Conservation (phyloP, 2,113 vertebrate species). For the Cyphomyrus discorhynchus region DNA sequence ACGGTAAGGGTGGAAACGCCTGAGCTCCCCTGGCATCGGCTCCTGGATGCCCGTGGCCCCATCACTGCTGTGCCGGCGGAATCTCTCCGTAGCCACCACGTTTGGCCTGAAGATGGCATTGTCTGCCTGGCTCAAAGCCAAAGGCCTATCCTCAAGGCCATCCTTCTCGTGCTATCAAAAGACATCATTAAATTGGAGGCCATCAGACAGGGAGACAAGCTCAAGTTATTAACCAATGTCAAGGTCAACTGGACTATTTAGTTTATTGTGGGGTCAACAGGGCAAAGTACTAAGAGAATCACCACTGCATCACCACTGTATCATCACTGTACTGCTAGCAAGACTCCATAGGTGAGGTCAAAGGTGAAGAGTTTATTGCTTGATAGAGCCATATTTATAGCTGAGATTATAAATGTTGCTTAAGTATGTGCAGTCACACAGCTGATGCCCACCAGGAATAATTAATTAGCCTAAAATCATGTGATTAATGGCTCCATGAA, state of each 20-base stretch:
- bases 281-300: neutral
- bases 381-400: neutral
- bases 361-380: neutral
- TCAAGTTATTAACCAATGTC: neutral
- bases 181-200: neutral
- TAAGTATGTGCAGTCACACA: conserved; percentile 33
- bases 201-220: neutral
- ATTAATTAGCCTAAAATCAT: conserved; percentile 29
- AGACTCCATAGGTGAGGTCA: neutral
- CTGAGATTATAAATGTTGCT: conserved; percentile 14
- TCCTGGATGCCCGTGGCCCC: conserved; percentile 36
- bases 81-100: conserved; percentile 44
- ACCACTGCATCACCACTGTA: neutral
- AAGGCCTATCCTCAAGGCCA: conserved; percentile 25
- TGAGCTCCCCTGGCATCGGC: conserved; percentile 46
- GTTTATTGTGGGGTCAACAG: neutral
- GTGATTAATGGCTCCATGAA: conserved; percentile 28
- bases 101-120: conserved; percentile 41
- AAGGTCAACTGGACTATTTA: neutral
- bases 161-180: conserved; percentile 16
- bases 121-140: conserved; percentile 30
- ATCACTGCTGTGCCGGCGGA: conserved; percentile 64
- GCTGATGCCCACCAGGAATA: conserved; percentile 19
- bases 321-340: neutral
- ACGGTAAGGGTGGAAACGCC: conserved; percentile 76